Conservation (phyloP, 2,113 vertebrate species). For the Psilopsiagon aymara region DNA sequence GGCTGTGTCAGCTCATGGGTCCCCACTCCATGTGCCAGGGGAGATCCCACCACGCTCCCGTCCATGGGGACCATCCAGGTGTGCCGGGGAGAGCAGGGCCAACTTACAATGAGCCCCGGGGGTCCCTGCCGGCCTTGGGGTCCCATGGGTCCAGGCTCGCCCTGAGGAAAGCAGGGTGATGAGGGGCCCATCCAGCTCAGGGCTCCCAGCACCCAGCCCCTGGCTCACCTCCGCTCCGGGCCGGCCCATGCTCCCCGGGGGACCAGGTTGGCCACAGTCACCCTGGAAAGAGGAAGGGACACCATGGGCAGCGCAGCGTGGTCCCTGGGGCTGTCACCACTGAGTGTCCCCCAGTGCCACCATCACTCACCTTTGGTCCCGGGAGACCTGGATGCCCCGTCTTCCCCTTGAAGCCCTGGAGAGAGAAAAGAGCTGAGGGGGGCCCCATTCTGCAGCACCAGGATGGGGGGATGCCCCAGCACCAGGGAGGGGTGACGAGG, state of each 20-base stretch:
- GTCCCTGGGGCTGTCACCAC: neutral
- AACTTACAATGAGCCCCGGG: slow-evolving; percentile 87
- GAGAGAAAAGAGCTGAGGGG: neutral
- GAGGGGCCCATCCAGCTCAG: accelerated
- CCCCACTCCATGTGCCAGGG: accelerated
- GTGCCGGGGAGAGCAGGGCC: neutral
- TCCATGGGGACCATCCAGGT: accelerated
- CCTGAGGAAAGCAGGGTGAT: slow-evolving; percentile 72
- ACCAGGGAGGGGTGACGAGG: neutral
- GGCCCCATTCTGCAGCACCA: neutral
- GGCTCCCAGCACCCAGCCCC: neutral
- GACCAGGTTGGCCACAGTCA: slow-evolving; percentile 86
- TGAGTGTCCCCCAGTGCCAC: neutral
- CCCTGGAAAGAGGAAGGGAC: slow-evolving; percentile 76
- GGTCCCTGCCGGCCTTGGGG: slow-evolving; percentile 88
- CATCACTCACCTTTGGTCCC: slow-evolving; percentile 74
- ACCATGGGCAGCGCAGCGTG: accelerated
- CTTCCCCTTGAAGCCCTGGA: slow-evolving; percentile 87
- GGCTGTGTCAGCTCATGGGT: neutral
- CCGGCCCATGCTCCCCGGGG: slow-evolving; percentile 82
- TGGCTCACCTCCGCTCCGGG: slow-evolving; percentile 84
- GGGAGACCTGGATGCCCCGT: slow-evolving; percentile 82
- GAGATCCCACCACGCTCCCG: accelerated
- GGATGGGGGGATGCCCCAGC: neutral
- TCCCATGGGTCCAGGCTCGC: slow-evolving; percentile 90